Base-by-base conservation (phyloP, 2,113 vertebrate genomes). In the Psittacus erithacus region DNA sequence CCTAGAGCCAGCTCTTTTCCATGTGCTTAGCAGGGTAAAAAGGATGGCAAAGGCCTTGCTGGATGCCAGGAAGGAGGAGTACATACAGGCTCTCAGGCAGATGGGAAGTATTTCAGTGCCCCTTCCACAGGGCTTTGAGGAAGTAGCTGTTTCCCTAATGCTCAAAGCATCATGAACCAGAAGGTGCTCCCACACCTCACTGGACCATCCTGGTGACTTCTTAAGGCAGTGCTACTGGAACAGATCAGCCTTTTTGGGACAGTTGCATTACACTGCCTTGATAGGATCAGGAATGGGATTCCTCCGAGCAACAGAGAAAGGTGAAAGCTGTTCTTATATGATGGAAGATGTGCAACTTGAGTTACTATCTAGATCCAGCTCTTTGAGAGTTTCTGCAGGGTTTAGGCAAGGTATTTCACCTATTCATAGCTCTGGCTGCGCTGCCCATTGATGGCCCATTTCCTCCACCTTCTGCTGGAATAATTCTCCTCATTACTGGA, bases 1-100 rank as follows among this genome's bases (percentile, higher is more conserved):
- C 95, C 76, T 86, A 70, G 39, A 74, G 92, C 89, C 81, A 85
- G 81, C 77, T 93, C 70, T 89, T 82, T 92, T 74, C 77, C 38
- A 2, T 19, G 46, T 53, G 55, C 41, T 90, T 90, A 92, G 57
- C 49, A 74, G 22, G 82, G 39, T 16, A 39, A 60, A 88, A 90
- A 75, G 41, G 65, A 47, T 2, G 22, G 67, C 31, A 87, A 74
- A 81, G 73, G 60, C 55, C 62, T 90, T 39, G 38, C 38, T 39
- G 38, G 38, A 39, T 39, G 38, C 38, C 38, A 39, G 38, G 38
- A 39, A 39, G 38, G 38, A 39, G 38, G 38, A 39, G 38, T 39
- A 39, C 38, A 39, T 39, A 39, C 38, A 39, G 38, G 38, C 38
- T 39, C 38, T 39, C 38, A 39, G 38, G 38, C 38, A 39, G 38